Evolutionary conservation across 2,797 vertebrate species (phyloP).

Genomic region (Diceros bicornis): DNA sequence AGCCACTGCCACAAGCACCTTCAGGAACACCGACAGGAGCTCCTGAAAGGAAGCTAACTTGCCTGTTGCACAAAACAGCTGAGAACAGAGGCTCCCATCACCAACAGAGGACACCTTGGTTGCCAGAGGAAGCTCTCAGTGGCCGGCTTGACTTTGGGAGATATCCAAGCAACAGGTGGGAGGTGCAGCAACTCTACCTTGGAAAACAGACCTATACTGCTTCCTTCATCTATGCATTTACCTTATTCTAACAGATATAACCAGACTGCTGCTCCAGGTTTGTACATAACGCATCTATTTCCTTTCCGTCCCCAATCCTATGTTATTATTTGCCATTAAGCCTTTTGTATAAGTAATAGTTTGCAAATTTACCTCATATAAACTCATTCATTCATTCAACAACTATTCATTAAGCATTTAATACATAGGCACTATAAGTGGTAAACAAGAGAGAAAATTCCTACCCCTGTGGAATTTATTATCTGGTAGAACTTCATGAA

Average conservation of each 20-base stretch:
- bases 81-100: neutral
- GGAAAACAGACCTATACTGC: accelerated
- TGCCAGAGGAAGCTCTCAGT: neutral
- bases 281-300: neutral
- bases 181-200: neutral
- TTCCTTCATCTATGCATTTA: neutral
- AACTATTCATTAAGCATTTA: neutral
- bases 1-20: neutral
- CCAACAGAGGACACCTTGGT: too few relatives aligned
- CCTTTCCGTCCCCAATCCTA: neutral
- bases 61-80: neutral
- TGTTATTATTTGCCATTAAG: neutral
- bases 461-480: neutral
- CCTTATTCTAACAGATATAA: neutral
- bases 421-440: neutral
- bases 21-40: neutral
- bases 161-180: neutral
- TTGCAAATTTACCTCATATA: neutral
- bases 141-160: neutral
- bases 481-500: neutral
- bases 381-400: neutral
- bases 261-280: neutral
- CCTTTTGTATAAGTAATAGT: neutral
- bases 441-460: neutral
- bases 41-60: neutral